Evolutionary conservation across 1,140 invertebrate genomes (phyloP).

Genomic region (Papilio dardanus): DNA sequence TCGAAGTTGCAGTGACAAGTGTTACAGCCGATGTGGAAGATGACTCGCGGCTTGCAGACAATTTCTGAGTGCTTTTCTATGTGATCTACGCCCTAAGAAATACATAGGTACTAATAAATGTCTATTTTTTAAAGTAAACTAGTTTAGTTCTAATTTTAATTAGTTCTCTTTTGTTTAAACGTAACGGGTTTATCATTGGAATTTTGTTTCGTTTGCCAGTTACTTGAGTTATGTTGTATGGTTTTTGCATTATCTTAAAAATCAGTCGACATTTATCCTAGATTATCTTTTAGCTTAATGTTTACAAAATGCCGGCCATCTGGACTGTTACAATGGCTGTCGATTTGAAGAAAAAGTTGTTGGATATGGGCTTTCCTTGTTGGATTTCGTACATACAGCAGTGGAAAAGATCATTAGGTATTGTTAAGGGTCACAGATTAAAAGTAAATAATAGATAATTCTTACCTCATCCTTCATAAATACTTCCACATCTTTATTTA

Average conservation of each 20-base stretch:
- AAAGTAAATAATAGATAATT: background rate
- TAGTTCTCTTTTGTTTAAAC: background rate
- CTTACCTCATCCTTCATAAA: slow-evolving; percentile 66
- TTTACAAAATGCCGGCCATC: too few relatives aligned
- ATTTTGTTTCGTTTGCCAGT: too few relatives aligned
- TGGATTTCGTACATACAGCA: too few relatives aligned
- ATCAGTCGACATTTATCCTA: too few relatives aligned
- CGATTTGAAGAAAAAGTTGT: too few relatives aligned
- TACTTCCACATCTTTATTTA: slow-evolving; percentile 68
- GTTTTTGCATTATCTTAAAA: too few relatives aligned
- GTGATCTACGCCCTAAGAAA: slow-evolving; percentile 59
- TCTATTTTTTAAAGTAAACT: background rate
- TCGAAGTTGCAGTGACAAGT: slow-evolving; percentile 75
- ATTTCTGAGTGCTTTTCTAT: slow-evolving; percentile 53
- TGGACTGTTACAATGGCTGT: too few relatives aligned
- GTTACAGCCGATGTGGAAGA: slow-evolving; percentile 78
- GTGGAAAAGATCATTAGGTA: too few relatives aligned
- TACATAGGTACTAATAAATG: background rate
- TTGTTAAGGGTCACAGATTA: background rate
- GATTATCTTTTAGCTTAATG: too few relatives aligned
- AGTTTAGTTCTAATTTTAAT: background rate
- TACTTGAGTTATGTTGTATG: too few relatives aligned
- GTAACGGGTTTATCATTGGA: too few relatives aligned
- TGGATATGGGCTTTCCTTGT: too few relatives aligned
- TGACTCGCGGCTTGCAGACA: slow-evolving; percentile 67